Percentiles rank a stretch among this genome's conserved stretches.
These are phyloP conservation scores for Ophiodon elongatus DNA, from an alignment of 2,113 vertebrate genomes.

Conservation along the genomic window DNA sequence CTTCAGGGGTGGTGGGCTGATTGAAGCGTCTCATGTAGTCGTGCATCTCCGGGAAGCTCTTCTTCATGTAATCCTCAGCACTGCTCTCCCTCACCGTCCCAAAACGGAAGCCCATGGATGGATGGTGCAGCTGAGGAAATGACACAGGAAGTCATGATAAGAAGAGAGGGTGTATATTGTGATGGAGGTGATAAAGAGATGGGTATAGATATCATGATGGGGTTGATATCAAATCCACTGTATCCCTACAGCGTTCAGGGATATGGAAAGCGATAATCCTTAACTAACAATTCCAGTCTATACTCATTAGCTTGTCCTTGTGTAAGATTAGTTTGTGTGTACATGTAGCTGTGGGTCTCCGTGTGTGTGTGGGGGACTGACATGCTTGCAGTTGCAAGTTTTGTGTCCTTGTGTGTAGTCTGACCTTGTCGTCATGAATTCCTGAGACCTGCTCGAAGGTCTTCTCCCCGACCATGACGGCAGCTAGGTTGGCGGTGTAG, in stretches of 20 bases:
- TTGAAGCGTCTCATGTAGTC: slow-evolving; percentile 91
- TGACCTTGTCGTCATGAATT: slow-evolving; percentile 96
- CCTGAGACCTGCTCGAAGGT: slow-evolving; percentile 95
- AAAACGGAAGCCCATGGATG: slow-evolving; percentile 91
- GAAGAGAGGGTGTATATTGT: slow-evolving; percentile 69
- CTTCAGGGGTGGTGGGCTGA: slow-evolving; percentile 91
- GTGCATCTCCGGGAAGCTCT: slow-evolving; percentile 94
- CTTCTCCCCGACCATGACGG: slow-evolving; percentile 98
- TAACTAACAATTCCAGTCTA: slow-evolving; percentile 54
- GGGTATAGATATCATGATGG: slow-evolving; percentile 21
- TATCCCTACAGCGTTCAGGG: slow-evolving; percentile 39
- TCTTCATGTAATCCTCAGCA: slow-evolving; percentile 94
- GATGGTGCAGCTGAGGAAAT: slow-evolving; percentile 91
- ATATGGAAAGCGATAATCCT: slow-evolving; percentile 62
- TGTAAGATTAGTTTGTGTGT: slow-evolving; percentile 47
- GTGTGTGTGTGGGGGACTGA: slow-evolving; percentile 5
- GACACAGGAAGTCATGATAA: slow-evolving; percentile 21
- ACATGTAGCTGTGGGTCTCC: neutral
- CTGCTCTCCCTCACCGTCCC: slow-evolving; percentile 97
- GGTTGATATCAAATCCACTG: slow-evolving; percentile 40
- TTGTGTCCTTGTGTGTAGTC: slow-evolving; percentile 27
- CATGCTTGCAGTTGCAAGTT: slow-evolving; percentile 22
- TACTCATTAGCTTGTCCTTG: slow-evolving; percentile 69
- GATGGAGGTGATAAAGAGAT: slow-evolving; percentile 74
- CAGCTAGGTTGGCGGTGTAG: slow-evolving; percentile 96